phyloP scores from a whole-genome alignment of 2,888 invertebrate species.

The Helobdella robusta region DNA sequence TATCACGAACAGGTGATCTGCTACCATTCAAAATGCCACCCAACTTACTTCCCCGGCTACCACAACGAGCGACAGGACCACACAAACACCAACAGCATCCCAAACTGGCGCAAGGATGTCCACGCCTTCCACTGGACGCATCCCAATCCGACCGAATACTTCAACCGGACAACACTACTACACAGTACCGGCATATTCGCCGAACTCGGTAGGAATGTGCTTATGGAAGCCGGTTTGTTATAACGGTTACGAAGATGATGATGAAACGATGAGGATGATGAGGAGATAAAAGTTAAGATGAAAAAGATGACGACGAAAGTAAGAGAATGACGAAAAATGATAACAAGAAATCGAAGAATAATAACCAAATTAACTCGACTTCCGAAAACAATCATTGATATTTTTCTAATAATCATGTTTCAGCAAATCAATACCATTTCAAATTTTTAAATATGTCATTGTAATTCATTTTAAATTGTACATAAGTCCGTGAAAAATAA shows the following conservation, averaged over 20 bases:
- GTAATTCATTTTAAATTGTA: no score
- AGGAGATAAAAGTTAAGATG: background rate
- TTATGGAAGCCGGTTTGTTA: slow-evolving; percentile 35
- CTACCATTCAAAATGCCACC: slow-evolving; percentile 42
- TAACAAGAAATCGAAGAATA: background rate
- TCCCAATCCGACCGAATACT: slow-evolving; percentile 41
- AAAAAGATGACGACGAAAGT: no score
- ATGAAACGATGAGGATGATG: background rate
- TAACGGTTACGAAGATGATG: slow-evolving; percentile 16
- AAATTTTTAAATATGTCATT: no score
- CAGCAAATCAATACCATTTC: no score
- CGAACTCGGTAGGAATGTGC: slow-evolving; percentile 41
- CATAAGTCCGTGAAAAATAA: no score
- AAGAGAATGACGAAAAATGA: no score
- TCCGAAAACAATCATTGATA: background rate
- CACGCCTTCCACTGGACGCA: slow-evolving; percentile 39
- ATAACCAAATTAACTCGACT: no score
- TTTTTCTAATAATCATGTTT: no score
- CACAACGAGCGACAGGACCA: slow-evolving; percentile 37
- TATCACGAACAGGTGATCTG: slow-evolving; percentile 45
- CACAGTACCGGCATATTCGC: slow-evolving; percentile 39
- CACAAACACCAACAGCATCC: slow-evolving; percentile 37
- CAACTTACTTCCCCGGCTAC: slow-evolving; percentile 40
- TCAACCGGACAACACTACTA: slow-evolving; percentile 34
- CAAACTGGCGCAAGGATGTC: slow-evolving; percentile 32